Evolutionary conservation across 2,888 invertebrate genomes (phyloP), one percentile per base, ranked within the genome.

Genomic region (Anthophora plumipes): DNA sequence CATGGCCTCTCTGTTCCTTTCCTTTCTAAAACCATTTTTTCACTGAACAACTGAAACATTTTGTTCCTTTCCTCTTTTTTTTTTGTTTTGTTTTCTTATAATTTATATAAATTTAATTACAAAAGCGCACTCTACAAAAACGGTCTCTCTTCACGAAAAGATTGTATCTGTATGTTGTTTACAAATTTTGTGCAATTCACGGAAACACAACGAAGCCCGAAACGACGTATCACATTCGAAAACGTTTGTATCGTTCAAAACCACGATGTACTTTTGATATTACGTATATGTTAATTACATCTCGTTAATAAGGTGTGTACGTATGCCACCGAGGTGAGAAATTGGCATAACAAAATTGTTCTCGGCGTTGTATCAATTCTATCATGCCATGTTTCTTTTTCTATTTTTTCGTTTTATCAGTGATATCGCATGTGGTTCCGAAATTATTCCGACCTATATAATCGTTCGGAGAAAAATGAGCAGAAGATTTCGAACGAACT

Each of bases 71-170:
- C n/a, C n/a, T 31, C 7, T 64, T 60, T 20, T 22, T 76, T 48
- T 61, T 64, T 75, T n/a, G n/a, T n/a, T n/a, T n/a, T n/a, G n/a
- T 57, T 67, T 43, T 75, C 66, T 61, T 71, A 64, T 59, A 54
- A 69, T 85, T 80, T 80, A 85, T 80, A 83, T 59, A 85, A 80
- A 80, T 85, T 72, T 79, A 80, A 83, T 80, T 79, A 85, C 66
- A 85, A 85, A 85, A 85, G 83, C 83, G 74, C 54, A 68, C 43
- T 66, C 74, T 76, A 85, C 75, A 77, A 80, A 73, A 80, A 85
- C 82, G 64, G 68, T 83, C 70, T 48, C 70, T 48, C 70, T 64
- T 83, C 74, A 74, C 59, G 73, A 83, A 85, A 60, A n/a, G n/a
- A 52, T 70, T 50, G 57, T 80, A 76, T 52, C 69, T 73, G 75